phyloP scores from a whole-genome alignment of 1,140 invertebrate genomes.

The Melanaphis sacchari region DNA sequence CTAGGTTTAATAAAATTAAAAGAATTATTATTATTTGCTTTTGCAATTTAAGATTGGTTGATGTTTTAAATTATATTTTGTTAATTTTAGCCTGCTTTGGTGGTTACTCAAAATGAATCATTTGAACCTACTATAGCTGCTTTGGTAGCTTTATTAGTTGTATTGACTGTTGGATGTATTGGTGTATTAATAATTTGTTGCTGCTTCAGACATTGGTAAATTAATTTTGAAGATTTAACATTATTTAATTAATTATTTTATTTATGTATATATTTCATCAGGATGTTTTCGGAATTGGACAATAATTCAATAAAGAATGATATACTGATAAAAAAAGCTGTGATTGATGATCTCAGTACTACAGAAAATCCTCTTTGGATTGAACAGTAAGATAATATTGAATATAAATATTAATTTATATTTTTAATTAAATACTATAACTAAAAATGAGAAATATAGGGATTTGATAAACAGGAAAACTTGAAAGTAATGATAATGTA shows the following conservation, averaged over 20 bases:
- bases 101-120: constrained; percentile 64
- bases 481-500: background rate
- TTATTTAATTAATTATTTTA: too few relatives aligned
- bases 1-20: background rate
- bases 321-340: constrained; percentile 80
- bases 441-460: background rate
- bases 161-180: constrained; percentile 84
- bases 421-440: background rate
- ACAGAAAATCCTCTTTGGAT: constrained; percentile 94
- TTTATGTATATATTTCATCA: background rate
- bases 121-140: constrained; percentile 87
- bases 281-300: constrained; percentile 51
- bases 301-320: constrained; percentile 70
- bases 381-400: constrained; percentile 75
- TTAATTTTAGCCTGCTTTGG: constrained; percentile 65
- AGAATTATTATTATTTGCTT: too few relatives aligned
- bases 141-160: constrained; percentile 83
- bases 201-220: constrained; percentile 84
- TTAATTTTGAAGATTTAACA: constrained; percentile 58
- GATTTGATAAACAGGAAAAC: background rate
- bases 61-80: constrained; percentile 50
- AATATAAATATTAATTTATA: background rate
- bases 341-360: constrained; percentile 83
- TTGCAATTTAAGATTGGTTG: background rate
- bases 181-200: constrained; percentile 88